phyloP scores from a whole-genome alignment of 2,113 vertebrate species.

The Lethenteron reissneri region DNA sequence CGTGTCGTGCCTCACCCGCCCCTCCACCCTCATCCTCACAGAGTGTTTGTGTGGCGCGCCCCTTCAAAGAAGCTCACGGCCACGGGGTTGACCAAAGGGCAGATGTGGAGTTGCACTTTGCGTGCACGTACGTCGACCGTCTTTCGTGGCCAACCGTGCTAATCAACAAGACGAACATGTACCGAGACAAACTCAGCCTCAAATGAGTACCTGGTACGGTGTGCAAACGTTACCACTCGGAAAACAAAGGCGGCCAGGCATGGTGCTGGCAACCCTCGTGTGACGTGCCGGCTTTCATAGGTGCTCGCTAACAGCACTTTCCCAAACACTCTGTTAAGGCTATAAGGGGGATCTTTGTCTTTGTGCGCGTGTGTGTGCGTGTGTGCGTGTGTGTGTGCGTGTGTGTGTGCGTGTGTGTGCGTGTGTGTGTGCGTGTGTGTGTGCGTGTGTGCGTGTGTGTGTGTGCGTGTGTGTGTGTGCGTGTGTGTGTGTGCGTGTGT shows the following conservation, averaged over 20 bases:
- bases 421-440: background rate
- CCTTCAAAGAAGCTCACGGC: too few species aligned
- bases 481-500: background rate
- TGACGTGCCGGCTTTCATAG: background rate
- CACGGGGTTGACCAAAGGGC: too few species aligned
- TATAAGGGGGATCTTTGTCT: background rate
- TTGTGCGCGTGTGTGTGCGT: background rate
- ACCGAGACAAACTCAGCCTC: too few species aligned
- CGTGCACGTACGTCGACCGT: too few species aligned
- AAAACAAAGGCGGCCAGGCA: background rate
- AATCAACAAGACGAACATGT: too few species aligned
- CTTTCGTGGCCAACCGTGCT: too few species aligned
- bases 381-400: background rate
- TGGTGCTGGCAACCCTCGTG: background rate
- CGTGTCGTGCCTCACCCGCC: too few species aligned
- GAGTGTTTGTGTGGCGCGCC: too few species aligned
- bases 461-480: too few species aligned
- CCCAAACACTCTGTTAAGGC: background rate
- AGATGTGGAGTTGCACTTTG: too few species aligned
- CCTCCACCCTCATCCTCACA: too few species aligned
- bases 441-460: too few species aligned
- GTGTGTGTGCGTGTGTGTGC: background rate
- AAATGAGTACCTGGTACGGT: background rate
- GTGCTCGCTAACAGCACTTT: background rate
- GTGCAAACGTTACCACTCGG: background rate